Evolutionary conservation across 2,888 invertebrate genomes (phyloP).

Genomic region (Chalcosyrphus nemorum): DNA sequence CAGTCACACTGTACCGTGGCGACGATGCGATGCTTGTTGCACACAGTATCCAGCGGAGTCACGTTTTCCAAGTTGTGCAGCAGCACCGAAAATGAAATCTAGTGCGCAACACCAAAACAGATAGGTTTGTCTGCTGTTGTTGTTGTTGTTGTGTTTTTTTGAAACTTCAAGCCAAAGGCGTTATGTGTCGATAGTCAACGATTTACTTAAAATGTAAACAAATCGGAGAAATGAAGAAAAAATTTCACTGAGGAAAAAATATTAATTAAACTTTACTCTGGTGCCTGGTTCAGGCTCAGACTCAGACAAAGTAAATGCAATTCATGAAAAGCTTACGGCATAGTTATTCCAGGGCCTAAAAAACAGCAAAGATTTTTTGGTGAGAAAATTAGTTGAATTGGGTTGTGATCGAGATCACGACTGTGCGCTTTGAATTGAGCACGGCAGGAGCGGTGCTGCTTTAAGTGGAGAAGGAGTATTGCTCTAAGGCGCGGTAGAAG

Average conservation of each 20-base stretch:
- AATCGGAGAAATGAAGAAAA: constrained; percentile 54
- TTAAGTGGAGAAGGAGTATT: background rate
- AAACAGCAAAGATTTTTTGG: background rate
- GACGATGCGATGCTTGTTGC: constrained; percentile 44
- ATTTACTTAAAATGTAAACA: constrained; percentile 66
- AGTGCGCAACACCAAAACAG: background rate
- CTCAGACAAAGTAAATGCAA: constrained; percentile 32
- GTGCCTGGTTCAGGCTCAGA: constrained; percentile 9
- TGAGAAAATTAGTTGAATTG: constrained; percentile 47
- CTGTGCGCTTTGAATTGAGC: constrained; percentile 21
- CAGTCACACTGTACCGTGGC: background rate
- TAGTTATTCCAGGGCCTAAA: constrained; percentile 2
- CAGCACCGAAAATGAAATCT: constrained; percentile 12
- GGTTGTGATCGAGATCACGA: constrained; percentile 60
- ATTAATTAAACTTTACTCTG: constrained; percentile 49
- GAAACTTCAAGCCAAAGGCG: constrained; percentile 54
- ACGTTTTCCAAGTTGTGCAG: constrained; percentile 58
- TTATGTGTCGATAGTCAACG: constrained; percentile 62
- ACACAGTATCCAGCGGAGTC: constrained; percentile 58
- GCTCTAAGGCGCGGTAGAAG: background rate
- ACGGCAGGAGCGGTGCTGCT: background rate
- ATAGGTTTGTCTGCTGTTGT: constrained; percentile 38
- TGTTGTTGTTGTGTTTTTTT: constrained; percentile 8
- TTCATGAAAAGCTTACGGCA: constrained; percentile 52
- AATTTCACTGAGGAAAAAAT: constrained; percentile 45